These are phyloP conservation scores for Polypterus bichir DNA, from an alignment of 2,113 vertebrate genomes.

Conservation along the genomic window DNA sequence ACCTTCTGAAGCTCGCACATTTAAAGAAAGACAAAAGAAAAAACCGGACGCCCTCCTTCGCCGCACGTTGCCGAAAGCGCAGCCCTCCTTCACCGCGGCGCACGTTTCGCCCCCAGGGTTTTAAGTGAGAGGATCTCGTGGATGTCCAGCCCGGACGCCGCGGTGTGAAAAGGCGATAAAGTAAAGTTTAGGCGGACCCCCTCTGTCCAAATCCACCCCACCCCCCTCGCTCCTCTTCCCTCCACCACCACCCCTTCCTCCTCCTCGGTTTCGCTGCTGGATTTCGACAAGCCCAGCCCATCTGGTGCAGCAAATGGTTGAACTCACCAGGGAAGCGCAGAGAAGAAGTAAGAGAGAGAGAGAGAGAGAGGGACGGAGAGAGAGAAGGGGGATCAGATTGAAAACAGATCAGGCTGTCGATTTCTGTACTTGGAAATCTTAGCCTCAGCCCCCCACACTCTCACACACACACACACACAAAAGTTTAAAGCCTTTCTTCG, in stretches of 20 bases:
- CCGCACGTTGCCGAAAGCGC: no score
- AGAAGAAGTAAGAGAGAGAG: constrained; percentile 15
- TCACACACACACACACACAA: constrained; percentile 20
- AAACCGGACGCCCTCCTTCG: no score
- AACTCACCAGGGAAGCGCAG: constrained; percentile 30
- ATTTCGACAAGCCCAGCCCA: constrained; percentile 44
- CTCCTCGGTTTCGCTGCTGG: constrained; percentile 22
- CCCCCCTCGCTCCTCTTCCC: no score
- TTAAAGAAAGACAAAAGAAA: no score
- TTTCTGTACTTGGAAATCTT: constrained; percentile 28
- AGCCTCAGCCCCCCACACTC: constrained; percentile 16
- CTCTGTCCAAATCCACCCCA: no score
- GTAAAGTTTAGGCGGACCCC: no score
- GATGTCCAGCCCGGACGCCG: no score
- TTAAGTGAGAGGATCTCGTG: no score
- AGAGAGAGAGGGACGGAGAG: constrained; percentile 22
- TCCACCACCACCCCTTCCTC: constrained; percentile 18
- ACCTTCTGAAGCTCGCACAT: no score
- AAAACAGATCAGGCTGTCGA: constrained; percentile 52
- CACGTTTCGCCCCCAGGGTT: no score
- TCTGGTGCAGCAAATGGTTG: constrained; percentile 53
- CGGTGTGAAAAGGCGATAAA: no score
- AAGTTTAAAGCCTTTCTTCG: constrained; percentile 21
- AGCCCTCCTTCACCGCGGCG: no score
- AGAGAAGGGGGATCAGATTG: constrained; percentile 35